Percentiles rank a stretch among this genome's conserved stretches.
Evolutionary conservation across 2,113 vertebrate genomes (phyloP).

Genomic region (Myocastor coypus): DNA sequence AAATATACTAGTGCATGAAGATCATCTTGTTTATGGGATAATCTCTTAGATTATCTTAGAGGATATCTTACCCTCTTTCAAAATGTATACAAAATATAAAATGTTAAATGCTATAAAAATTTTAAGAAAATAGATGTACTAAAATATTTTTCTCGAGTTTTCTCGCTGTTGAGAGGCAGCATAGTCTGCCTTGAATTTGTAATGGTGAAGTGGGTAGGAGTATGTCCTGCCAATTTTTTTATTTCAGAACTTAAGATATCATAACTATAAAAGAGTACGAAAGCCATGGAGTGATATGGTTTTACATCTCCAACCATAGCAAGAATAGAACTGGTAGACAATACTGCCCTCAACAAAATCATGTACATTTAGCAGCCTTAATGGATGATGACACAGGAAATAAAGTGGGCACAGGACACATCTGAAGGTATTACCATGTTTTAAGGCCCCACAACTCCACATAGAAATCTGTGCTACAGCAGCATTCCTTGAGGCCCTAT

Average conservation of each 20-base stretch:
- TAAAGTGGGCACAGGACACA: conserved; percentile 97
- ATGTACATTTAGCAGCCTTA: conserved; percentile 97
- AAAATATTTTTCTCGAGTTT: conserved; percentile 95
- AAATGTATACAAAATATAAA: conserved; percentile 99
- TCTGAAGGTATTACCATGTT: conserved; percentile 98
- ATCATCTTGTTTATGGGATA: conserved; percentile 87
- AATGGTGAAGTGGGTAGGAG: conserved; percentile 92
- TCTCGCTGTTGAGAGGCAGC: conserved; percentile 72
- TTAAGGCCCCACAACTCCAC: conserved; percentile 96
- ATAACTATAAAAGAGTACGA: conserved; percentile 99
- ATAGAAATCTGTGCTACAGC: conserved; percentile 96
- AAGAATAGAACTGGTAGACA: conserved; percentile 98
- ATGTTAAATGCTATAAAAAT: conserved; percentile 99
- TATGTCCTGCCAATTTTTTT: conserved; percentile 96
- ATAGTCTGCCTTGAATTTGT: conserved; percentile 95
- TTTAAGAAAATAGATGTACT: conserved; percentile 98
- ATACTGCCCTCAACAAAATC: conserved; percentile 97
- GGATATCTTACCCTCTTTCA: conserved; percentile 86
- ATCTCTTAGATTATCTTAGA: too few relatives aligned
- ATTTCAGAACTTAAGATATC: conserved; percentile 97
- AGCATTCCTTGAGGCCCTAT: conserved; percentile 98
- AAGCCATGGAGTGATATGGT: conserved; percentile 98
- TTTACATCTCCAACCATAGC: conserved; percentile 97
- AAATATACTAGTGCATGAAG: conserved; percentile 76
- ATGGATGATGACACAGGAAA: conserved; percentile 97